Conservation (phyloP, 2,888 invertebrate genomes). For the Spisula solida region DNA sequence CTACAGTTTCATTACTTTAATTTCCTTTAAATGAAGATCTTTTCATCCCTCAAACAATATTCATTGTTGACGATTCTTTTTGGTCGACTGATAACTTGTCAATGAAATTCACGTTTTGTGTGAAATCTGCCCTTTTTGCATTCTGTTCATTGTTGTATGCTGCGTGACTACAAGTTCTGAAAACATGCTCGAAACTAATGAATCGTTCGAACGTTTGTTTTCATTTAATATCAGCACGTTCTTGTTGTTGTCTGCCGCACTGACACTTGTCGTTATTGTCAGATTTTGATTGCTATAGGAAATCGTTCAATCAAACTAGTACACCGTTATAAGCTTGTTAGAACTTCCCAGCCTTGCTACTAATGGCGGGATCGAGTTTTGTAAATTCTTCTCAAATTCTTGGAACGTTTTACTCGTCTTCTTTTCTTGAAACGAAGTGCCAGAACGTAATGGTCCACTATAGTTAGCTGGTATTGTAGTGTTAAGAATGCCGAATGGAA, state of each 20-base stretch:
- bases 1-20: constrained; percentile 17
- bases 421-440: constrained; percentile 19
- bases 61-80: not conserved
- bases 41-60: constrained; percentile 14
- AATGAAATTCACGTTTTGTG: constrained; percentile 20
- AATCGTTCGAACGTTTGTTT: not conserved
- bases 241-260: not conserved
- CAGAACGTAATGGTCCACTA: constrained; percentile 41
- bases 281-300: constrained; percentile 3
- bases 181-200: not conserved
- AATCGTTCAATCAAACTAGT: not conserved
- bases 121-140: not conserved
- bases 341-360: not conserved
- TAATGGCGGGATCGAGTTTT: not conserved
- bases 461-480: constrained; percentile 14
- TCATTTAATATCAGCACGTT: not conserved
- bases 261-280: constrained; percentile 21
- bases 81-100: not conserved
- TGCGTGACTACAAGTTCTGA: not conserved
- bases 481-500: constrained; percentile 2
- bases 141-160: not conserved
- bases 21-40: constrained; percentile 17
- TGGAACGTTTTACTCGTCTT: not conserved
- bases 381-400: constrained; percentile 6
- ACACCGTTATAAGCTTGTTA: constrained; percentile 6